Percentiles rank a stretch among this genome's conserved stretches.
Evolutionary conservation across 2,797 vertebrate species (phyloP).

Genomic region (Typhlichthys eigenmanni): DNA sequence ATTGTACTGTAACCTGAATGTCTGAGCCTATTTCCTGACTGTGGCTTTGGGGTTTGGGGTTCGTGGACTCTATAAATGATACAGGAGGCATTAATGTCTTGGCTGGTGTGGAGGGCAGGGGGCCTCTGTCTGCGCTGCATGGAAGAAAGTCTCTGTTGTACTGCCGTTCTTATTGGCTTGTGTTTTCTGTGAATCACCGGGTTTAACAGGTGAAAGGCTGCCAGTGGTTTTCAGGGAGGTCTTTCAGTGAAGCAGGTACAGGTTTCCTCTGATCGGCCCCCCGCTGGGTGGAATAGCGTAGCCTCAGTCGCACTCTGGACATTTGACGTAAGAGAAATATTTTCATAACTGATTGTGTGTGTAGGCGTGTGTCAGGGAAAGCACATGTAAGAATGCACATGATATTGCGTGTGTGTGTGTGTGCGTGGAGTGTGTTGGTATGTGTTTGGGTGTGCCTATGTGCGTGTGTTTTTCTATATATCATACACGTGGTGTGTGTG

Average conservation of each 20-base stretch:
- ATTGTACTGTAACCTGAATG: slow-evolving; percentile 55
- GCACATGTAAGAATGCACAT: background rate
- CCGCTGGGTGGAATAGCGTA: slow-evolving; percentile 45
- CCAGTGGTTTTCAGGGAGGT: slow-evolving; percentile 69
- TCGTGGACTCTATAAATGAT: slow-evolving; percentile 44
- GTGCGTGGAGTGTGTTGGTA: background rate
- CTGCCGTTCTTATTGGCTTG: slow-evolving; percentile 35
- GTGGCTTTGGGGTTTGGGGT: slow-evolving; percentile 27
- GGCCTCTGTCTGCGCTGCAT: slow-evolving; percentile 37
- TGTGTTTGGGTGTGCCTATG: slow-evolving; percentile 39
- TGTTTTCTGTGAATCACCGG: slow-evolving; percentile 26
- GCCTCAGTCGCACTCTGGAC: slow-evolving; percentile 50
- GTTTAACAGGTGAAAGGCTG: slow-evolving; percentile 62
- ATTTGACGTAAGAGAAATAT: slow-evolving; percentile 67
- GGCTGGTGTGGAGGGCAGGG: slow-evolving; percentile 4
- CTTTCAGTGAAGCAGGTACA: slow-evolving; percentile 62
- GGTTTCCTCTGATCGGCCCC: slow-evolving; percentile 51
- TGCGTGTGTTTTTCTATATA: slow-evolving; percentile 13
- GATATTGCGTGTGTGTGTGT: background rate
- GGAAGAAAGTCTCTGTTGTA: slow-evolving; percentile 57
- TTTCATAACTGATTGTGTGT: slow-evolving; percentile 66
- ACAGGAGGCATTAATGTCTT: slow-evolving; percentile 54
- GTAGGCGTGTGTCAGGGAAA: slow-evolving; percentile 1
- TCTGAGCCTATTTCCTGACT: slow-evolving; percentile 49
- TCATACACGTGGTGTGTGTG: slow-evolving; percentile 13